A percentile compares a stretch with the other conserved stretches of the same genome.
Conservation (phyloP, 2,888 invertebrate genomes). For the Hyalella azteca region DNA sequence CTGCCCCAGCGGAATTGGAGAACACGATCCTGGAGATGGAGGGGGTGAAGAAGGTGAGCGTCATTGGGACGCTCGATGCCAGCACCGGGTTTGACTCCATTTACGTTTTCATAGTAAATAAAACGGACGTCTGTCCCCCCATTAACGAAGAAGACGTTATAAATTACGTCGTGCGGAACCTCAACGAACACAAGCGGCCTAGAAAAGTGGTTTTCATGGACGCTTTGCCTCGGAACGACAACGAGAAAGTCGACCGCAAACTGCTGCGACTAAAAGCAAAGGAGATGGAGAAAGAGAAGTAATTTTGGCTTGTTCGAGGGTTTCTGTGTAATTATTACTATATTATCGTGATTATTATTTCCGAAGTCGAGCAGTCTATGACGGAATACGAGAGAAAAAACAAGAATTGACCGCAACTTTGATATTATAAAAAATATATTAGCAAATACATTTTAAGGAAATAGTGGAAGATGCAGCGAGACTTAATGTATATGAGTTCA, state of each 20-base stretch:
- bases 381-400: too few relatives aligned
- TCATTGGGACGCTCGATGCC: slow-evolving; percentile 40
- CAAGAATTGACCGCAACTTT: too few relatives aligned
- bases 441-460: too few relatives aligned
- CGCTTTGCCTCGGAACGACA: not conserved
- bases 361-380: too few relatives aligned
- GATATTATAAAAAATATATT: too few relatives aligned
- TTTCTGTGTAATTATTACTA: too few relatives aligned
- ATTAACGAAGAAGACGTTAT: not conserved
- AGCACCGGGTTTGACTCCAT: slow-evolving; percentile 38
- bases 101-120: slow-evolving; percentile 37
- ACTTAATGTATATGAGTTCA: too few relatives aligned
- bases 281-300: not conserved
- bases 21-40: slow-evolving; percentile 42
- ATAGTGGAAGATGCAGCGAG: too few relatives aligned
- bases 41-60: slow-evolving; percentile 43
- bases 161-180: not conserved
- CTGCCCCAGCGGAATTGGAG: slow-evolving; percentile 48
- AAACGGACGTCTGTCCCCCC: not conserved
- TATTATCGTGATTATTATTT: too few relatives aligned
- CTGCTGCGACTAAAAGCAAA: not conserved
- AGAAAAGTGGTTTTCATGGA: not conserved
- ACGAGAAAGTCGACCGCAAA: not conserved
- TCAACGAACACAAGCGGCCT: not conserved
- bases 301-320: too few relatives aligned